Evolutionary conservation across 2,797 vertebrate species (phyloP), one percentile per base, ranked within the genome.

Genomic region (Danio albolineatus): DNA sequence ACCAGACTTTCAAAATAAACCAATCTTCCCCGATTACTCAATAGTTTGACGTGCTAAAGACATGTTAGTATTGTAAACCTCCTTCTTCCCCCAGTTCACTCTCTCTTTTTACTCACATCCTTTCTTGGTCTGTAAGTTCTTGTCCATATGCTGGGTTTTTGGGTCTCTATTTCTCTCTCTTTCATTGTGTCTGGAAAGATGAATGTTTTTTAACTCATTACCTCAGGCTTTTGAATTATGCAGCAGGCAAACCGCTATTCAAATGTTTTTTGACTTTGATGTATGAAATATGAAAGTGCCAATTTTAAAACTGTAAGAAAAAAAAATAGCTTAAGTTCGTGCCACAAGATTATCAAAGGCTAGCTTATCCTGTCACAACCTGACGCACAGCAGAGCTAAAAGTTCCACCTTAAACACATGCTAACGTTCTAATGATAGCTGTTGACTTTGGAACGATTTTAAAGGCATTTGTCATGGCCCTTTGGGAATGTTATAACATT

Each of bases 191-290:
- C 64, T 46, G 44, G 60, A 36, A 79, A 72, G 53, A 76, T 46
- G 39, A 66, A 48, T 48, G 51, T 57, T 78, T 73, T 81, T 73
- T 28, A 82, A 67, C 65, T 80, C 74, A 76, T 86, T 83, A 84
- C 43, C 17, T 57, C 59, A 78, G 66, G 77, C 67, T 80, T 86
- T 78, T 84, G 78, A 72, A 66, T 80, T 76, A 28, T 21, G 46
- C 78, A 77, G 73, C 54, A 78, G 64, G 81, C 39, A 49, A 62
- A 79, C 78, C 81, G 70, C 48, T 17, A 53, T 74, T 49, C 36
- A 51, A 41, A 77, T 80, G n/a, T 28, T 28, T 1, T n/a, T 28
- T 28, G 61, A 80, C 66, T 78, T 83, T 61, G 73, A 71, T 36
- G 5, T 44, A 46, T 38, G 36, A 60, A 19, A 21, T 73, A 17